These are phyloP conservation scores for Columbina picui DNA, from an alignment of 2,113 vertebrate genomes.

Conservation along the genomic window DNA sequence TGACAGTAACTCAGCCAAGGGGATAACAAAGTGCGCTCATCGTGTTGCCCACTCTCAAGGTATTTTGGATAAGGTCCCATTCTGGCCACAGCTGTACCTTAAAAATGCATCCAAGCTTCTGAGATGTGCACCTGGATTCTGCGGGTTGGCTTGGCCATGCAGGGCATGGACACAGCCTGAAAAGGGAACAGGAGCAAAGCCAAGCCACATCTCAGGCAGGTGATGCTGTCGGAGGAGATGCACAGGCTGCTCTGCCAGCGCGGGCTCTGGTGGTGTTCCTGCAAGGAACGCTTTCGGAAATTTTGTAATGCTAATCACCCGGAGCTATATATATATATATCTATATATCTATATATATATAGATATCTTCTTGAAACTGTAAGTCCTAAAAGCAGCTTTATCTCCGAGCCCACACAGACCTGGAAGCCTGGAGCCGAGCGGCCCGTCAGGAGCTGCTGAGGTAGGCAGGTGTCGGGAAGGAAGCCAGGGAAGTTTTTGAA, in stretches of 20 bases:
- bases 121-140: neutral
- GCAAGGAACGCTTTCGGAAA: neutral
- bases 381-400: slow-evolving; percentile 2
- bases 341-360: too few species aligned
- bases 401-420: slow-evolving; percentile 25
- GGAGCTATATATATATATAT: too few species aligned
- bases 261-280: neutral
- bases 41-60: neutral
- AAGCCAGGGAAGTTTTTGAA: neutral
- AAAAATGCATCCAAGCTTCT: neutral
- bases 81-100: neutral
- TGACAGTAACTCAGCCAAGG: neutral
- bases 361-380: neutral
- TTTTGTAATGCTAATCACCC: slow-evolving; percentile 47
- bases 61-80: neutral
- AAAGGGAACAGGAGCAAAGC: neutral
- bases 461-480: slow-evolving; percentile 9
- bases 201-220: neutral
- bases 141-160: neutral
- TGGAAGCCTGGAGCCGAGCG: neutral
- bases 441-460: neutral
- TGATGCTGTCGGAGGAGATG: neutral
- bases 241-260: neutral
- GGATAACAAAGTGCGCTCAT: neutral
- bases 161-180: neutral